Percentiles rank a stretch among this genome's conserved stretches.
Conservation (phyloP, 2,888 invertebrate genomes). For the Apodemia zela region DNA sequence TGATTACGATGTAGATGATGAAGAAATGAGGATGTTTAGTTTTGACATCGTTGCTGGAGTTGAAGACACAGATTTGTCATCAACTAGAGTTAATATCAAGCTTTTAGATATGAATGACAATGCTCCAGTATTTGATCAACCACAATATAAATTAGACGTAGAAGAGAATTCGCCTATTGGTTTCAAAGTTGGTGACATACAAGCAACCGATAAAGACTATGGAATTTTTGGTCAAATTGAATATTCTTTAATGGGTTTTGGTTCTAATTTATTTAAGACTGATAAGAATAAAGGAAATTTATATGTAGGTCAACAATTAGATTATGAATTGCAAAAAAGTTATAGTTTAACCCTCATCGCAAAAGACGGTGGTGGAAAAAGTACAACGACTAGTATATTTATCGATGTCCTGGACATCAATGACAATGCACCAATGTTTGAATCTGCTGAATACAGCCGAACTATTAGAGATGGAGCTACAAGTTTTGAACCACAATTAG, state of each 20-base stretch:
- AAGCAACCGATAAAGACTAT: conserved; percentile 87
- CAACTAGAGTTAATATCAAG: conserved; percentile 82
- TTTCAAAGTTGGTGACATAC: conserved; percentile 82
- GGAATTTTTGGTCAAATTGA: conserved; percentile 85
- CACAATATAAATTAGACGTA: conserved; percentile 83
- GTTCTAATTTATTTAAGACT: conserved; percentile 87
- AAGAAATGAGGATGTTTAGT: conserved; percentile 78
- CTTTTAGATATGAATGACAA: conserved; percentile 91
- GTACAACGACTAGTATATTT: conserved; percentile 85
- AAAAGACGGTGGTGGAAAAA: conserved; percentile 88
- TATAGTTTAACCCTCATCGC: conserved; percentile 91
- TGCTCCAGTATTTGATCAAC: conserved; percentile 83
- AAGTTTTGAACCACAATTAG: conserved; percentile 89
- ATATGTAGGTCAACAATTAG: conserved; percentile 82
- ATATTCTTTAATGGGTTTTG: conserved; percentile 89
- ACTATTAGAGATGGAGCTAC: conserved; percentile 88
- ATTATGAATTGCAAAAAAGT: conserved; percentile 89
- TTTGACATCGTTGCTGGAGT: conserved; percentile 85
- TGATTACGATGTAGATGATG: conserved; percentile 85
- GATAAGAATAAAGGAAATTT: conserved; percentile 84
- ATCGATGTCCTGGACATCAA: conserved; percentile 88
- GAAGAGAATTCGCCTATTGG: conserved; percentile 83
- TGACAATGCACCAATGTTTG: conserved; percentile 88
- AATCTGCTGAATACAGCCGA: conserved; percentile 84
- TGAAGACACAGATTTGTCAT: conserved; percentile 76